Base-by-base conservation (phyloP, 1,140 invertebrate species). In the Aphis craccivora region DNA sequence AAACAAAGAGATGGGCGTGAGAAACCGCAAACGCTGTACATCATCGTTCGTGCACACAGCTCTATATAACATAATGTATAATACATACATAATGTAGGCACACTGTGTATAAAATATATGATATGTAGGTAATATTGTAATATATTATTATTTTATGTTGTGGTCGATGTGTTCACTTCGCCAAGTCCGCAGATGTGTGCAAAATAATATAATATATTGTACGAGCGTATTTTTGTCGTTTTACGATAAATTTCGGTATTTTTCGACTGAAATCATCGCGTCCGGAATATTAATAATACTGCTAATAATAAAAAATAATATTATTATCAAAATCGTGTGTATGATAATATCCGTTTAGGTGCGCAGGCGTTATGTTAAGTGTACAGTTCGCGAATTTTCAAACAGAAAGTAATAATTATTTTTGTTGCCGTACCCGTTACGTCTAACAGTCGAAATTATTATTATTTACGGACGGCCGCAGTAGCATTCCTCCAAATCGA, bases 1-100 rank as follows among this genome's bases (percentile, higher is more conserved):
- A 76, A 76, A 76, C 60, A 76, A 76, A 76, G 60, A 76, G 60
- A 76, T 76, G 60, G 60, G 60, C 60, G 60, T 76, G 60, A 76
- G 60, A 76, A 76, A 76, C n/a, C n/a, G 30, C n/a, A 76, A 76
- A n/a, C 60, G 60, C 60, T 14, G 60, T 18, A n/a, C 18, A 76
- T 51, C 48, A 51, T 51, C 30, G n/a, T 76, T 3, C 2, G 14
- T n/a, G 60, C 14, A 18, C 11, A 67, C 14, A 67, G 14, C 60
- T 60, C 30, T 76, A 76, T 76, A 20, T 53, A 53, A 51, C 18
- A 51, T 51, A 18, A 51, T 51, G 18, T 51, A 51, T 1, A 67
- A 67, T 67, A 14, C n/a, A 67, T 14, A 55, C 53, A n/a, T n/a
- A 55, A 55, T 55, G 53, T 7, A 40, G 37, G 37, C 37, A 55